Conservation (phyloP, 30 jellyfish, hydroid and myxozoan species). For the Turritopsis rubra region DNA sequence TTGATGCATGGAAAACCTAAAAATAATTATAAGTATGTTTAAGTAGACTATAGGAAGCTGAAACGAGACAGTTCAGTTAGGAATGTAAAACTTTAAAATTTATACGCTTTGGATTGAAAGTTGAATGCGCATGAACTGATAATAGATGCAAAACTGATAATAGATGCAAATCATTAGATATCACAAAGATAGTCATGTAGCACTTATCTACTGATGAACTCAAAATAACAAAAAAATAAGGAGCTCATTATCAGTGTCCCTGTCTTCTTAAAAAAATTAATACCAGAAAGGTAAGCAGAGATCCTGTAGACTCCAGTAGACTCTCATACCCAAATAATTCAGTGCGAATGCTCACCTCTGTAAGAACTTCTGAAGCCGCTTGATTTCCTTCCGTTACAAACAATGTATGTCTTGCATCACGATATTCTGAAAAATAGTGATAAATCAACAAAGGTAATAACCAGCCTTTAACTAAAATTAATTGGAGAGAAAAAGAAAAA, state of each 20-base stretch:
- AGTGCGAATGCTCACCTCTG: slow-evolving; percentile 41
- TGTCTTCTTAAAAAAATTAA: too few species aligned
- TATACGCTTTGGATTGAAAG: neutral
- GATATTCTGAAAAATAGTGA: slow-evolving; percentile 34
- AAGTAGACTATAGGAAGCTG: neutral
- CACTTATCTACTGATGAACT: too few species aligned
- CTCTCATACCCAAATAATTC: too few species aligned
- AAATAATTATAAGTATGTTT: slow-evolving; percentile 1
- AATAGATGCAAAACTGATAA: neutral
- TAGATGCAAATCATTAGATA: too few species aligned
- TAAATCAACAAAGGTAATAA: neutral
- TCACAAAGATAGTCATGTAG: too few species aligned
- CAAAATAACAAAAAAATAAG: too few species aligned
- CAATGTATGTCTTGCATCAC: slow-evolving; percentile 57
- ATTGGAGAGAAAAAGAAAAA: neutral
- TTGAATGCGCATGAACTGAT: neutral
- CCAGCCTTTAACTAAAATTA: neutral
- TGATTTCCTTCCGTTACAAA: slow-evolving; percentile 48
- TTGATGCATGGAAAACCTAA: slow-evolving; percentile 69
- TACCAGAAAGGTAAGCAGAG: too few species aligned
- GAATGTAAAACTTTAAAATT: too few species aligned
- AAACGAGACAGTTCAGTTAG: too few species aligned
- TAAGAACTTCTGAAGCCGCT: slow-evolving; percentile 77
- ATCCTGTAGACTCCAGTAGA: too few species aligned
- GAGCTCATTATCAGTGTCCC: too few species aligned